These are phyloP conservation scores for Pholis gunnellus DNA, from an alignment of 2,113 vertebrate species.

Conservation along the genomic window DNA sequence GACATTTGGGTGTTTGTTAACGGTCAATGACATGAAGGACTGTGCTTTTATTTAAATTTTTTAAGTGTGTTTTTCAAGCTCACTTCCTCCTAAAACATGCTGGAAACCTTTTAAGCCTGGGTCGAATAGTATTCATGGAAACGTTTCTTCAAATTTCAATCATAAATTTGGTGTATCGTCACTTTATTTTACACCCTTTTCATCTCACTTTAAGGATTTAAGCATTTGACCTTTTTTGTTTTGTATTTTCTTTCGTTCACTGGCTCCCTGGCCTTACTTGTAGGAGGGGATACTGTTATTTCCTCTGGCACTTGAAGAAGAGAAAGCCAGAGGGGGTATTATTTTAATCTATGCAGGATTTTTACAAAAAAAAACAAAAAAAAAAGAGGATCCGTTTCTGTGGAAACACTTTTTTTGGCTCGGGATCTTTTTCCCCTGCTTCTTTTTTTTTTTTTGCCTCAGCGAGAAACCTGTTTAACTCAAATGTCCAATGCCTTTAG, in stretches of 20 bases:
- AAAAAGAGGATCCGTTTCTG: conserved; percentile 39
- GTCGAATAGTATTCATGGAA: conserved; percentile 29
- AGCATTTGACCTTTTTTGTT: conserved; percentile 31
- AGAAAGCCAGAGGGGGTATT: conserved; percentile 68
- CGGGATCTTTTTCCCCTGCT: conserved; percentile 46
- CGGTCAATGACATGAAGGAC: conserved; percentile 37
- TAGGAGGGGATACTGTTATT: conserved; percentile 80
- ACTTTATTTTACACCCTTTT: background rate
- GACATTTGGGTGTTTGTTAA: conserved; percentile 17
- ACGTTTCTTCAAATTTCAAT: background rate
- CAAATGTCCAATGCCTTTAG: conserved; percentile 80
- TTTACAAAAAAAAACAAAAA: conserved; percentile 40
- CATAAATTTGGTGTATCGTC: background rate
- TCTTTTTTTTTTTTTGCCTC: conserved; percentile 42
- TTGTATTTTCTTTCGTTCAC: conserved; percentile 46
- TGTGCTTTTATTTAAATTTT: conserved; percentile 4
- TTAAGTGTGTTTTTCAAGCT: conserved; percentile 3
- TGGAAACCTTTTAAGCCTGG: conserved; percentile 65
- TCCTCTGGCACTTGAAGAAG: conserved; percentile 72
- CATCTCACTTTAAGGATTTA: conserved; percentile 6
- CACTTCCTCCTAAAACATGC: conserved; percentile 52
- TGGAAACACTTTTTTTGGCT: conserved; percentile 43
- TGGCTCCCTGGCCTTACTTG: conserved; percentile 77
- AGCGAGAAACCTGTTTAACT: conserved; percentile 74
- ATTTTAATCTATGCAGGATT: conserved; percentile 85